phyloP scores from a whole-genome alignment of 2,113 vertebrate species.

The Chamaetylas fuelleborni region DNA sequence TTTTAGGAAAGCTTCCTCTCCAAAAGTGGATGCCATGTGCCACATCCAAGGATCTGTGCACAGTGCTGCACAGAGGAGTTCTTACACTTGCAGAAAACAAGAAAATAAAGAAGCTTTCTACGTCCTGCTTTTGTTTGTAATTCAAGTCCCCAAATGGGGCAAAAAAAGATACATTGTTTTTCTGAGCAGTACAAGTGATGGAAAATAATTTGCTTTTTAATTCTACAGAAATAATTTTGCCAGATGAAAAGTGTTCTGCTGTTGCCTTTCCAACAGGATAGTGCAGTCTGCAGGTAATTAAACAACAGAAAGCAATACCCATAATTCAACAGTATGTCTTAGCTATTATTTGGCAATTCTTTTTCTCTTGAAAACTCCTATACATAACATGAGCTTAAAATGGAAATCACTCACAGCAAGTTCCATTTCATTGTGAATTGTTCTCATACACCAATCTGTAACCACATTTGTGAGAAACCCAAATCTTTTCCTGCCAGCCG shows the following conservation, averaged over 20 bases:
- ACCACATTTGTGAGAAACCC: not conserved
- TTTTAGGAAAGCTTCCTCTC: not conserved
- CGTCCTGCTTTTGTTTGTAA: not conserved
- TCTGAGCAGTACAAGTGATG: not conserved
- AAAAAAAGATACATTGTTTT: not conserved
- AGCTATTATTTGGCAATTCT: not conserved
- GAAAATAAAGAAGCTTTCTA: not conserved
- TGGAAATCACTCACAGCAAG: not conserved
- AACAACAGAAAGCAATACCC: conserved; percentile 1
- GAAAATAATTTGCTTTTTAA: not conserved
- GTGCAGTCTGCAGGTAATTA: conserved; percentile 14
- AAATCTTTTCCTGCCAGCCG: not conserved
- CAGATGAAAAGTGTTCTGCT: not conserved
- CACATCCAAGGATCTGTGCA: not conserved
- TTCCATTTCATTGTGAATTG: conserved; percentile 7
- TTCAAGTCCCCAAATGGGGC: not conserved
- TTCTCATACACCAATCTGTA: not conserved
- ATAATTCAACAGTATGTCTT: not conserved
- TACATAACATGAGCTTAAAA: not conserved
- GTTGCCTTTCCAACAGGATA: not conserved
- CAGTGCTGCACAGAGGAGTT: not conserved
- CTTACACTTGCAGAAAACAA: not conserved
- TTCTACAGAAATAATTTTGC: not conserved
- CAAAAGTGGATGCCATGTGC: not conserved
- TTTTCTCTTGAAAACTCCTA: conserved; percentile 2